Evolutionary conservation across 2,888 invertebrate genomes (phyloP).

Genomic region (Lamellibrachia satsuma): DNA sequence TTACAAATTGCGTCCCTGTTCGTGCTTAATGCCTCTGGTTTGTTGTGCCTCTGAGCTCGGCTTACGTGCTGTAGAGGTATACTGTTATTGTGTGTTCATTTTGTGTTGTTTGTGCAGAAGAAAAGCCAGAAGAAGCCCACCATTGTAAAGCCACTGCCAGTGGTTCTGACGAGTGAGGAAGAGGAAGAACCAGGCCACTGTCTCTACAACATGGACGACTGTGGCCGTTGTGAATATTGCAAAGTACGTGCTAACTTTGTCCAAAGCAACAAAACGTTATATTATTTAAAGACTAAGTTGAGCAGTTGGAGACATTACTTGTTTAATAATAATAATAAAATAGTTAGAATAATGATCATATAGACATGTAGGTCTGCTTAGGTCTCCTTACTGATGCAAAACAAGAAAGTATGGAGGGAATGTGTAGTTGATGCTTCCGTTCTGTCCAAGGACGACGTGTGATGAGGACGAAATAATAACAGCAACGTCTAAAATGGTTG

Average conservation of each 20-base stretch:
- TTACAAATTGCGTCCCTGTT: too few species aligned
- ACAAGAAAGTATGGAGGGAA: too few species aligned
- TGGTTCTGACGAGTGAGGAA: background rate
- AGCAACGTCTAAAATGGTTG: background rate
- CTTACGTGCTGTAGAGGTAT: background rate
- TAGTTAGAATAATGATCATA: too few species aligned
- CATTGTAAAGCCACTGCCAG: background rate
- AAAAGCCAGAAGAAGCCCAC: background rate
- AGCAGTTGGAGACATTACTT: too few species aligned
- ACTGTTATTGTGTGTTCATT: background rate
- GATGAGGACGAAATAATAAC: background rate
- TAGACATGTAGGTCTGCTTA: too few species aligned
- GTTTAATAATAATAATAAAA: too few species aligned
- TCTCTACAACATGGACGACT: slow-evolving; percentile 72
- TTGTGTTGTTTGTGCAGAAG: background rate
- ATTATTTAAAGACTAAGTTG: background rate
- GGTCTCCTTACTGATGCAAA: too few species aligned
- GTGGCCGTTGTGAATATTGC: slow-evolving; percentile 75
- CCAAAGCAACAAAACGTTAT: background rate
- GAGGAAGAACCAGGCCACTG: background rate
- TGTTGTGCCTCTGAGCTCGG: background rate
- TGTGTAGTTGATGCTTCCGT: too few species aligned
- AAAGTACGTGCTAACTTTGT: slow-evolving; percentile 53
- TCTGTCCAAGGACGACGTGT: too few species aligned
- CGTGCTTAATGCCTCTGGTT: too few species aligned